Conservation (phyloP, 92 coral and sea anemone species). For the Galaxea fascicularis region DNA sequence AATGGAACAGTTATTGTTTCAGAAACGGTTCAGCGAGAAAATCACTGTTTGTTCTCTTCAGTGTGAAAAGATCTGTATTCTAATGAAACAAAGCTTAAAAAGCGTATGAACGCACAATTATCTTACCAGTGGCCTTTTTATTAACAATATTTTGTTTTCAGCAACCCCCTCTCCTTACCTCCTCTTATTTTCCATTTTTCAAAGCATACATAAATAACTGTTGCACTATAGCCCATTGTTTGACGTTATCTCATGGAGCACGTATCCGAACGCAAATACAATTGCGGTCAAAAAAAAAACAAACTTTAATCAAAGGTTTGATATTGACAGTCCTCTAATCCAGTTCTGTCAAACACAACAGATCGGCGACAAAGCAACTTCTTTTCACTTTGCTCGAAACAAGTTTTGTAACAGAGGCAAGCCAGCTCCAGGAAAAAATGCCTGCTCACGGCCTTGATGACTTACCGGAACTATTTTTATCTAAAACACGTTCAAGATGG, state of each 20-base stretch:
- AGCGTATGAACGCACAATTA: too few relatives aligned
- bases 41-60: not conserved
- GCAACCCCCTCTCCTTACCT: not conserved
- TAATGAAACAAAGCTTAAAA: too few relatives aligned
- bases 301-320: not conserved
- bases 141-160: too few relatives aligned
- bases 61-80: not conserved
- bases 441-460: not conserved
- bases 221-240: not conserved
- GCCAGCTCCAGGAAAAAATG: too few relatives aligned
- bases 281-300: not conserved
- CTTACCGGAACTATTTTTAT: not conserved
- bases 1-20: not conserved
- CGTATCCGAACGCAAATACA: not conserved
- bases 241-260: not conserved
- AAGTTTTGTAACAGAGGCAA: too few relatives aligned
- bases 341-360: not conserved
- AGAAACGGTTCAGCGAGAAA: not conserved
- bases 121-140: not conserved
- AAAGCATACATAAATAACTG: not conserved
- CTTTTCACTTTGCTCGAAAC: not conserved
- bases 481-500: slow-evolving; percentile 10
- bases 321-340: not conserved
- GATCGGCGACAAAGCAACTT: not conserved
- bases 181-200: not conserved